Evolutionary conservation across 2,888 invertebrate species (phyloP).

Genomic region (Cheiracanthium punctorium): DNA sequence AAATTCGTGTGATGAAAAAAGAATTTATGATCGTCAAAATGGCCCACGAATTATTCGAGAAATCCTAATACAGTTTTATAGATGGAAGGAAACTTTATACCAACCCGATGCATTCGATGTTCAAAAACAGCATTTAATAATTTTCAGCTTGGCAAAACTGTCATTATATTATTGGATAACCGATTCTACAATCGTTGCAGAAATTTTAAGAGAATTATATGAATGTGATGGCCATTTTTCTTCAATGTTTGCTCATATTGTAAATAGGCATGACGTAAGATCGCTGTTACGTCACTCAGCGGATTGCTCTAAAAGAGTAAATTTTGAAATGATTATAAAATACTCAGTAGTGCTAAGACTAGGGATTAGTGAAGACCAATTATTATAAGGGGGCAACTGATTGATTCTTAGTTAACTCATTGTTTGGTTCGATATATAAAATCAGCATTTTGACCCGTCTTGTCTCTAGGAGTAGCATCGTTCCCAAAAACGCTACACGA

Average conservation of each 20-base stretch:
- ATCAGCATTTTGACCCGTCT: too few species aligned
- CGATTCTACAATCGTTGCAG: constrained; percentile 24
- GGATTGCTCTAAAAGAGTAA: constrained; percentile 28
- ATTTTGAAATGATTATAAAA: too few species aligned
- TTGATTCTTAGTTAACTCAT: too few species aligned
- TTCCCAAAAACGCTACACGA: too few species aligned
- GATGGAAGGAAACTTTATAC: constrained; percentile 15
- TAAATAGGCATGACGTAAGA: constrained; percentile 13
- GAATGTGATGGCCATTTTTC: constrained; percentile 52
- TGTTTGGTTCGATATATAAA: too few species aligned
- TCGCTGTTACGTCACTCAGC: constrained; percentile 4
- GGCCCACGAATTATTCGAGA: constrained; percentile 19
- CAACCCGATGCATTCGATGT: neutral
- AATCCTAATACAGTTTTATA: constrained; percentile 10
- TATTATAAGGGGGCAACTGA: too few species aligned
- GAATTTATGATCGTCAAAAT: neutral
- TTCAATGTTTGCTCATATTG: constrained; percentile 31
- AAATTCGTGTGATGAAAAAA: constrained; percentile 17
- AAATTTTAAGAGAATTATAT: constrained; percentile 32
- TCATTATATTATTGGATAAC: constrained; percentile 49
- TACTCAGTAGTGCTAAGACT: too few species aligned
- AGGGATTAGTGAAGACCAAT: too few species aligned
- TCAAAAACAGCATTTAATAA: constrained; percentile 37
- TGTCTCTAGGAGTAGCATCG: too few species aligned
- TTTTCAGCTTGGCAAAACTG: constrained; percentile 34